phyloP scores from a whole-genome alignment of 1,140 invertebrate genomes.

The Lordiphosa stackelbergi region DNA sequence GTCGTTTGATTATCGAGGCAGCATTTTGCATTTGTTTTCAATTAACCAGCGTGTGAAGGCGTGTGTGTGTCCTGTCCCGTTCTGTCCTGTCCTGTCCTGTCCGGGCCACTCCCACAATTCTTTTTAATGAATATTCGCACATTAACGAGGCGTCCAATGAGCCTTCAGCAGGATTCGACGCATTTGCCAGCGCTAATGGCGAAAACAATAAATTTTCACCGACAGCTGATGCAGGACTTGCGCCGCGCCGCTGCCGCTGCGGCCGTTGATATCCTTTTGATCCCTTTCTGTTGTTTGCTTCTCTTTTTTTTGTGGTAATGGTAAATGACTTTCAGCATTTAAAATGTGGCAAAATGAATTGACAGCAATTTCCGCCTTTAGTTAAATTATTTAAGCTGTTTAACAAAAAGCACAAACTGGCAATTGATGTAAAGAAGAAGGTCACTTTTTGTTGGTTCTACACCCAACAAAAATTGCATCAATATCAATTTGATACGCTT shows the following conservation, averaged over 20 bases:
- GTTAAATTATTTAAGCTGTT: slow-evolving; percentile 46
- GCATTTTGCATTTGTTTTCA: slow-evolving; percentile 39
- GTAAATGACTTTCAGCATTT: slow-evolving; percentile 68
- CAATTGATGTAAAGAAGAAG: too few species aligned
- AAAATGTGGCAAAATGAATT: slow-evolving; percentile 73
- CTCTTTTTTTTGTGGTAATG: slow-evolving; percentile 2
- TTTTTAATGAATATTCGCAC: slow-evolving; percentile 69
- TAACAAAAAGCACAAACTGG: too few species aligned
- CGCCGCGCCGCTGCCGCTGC: not conserved
- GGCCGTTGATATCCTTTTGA: slow-evolving; percentile 57
- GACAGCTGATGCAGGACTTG: slow-evolving; percentile 24
- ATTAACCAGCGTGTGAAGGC: slow-evolving; percentile 42
- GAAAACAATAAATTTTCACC: slow-evolving; percentile 64
- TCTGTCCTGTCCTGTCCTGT: not conserved
- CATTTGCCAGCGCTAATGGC: slow-evolving; percentile 64
- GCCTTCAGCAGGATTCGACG: slow-evolving; percentile 9
- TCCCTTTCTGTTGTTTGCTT: slow-evolving; percentile 41
- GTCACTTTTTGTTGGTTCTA: too few species aligned
- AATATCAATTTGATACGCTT: too few species aligned
- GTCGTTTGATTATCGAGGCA: too few species aligned
- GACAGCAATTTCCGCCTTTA: slow-evolving; percentile 66
- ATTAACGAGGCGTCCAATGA: slow-evolving; percentile 42
- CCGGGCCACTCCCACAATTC: slow-evolving; percentile 34
- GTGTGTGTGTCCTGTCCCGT: too few species aligned
- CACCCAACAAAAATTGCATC: too few species aligned